Evolutionary conservation across 2,113 vertebrate species (phyloP).

Genomic region (Tetraodon nigroviridis): DNA sequence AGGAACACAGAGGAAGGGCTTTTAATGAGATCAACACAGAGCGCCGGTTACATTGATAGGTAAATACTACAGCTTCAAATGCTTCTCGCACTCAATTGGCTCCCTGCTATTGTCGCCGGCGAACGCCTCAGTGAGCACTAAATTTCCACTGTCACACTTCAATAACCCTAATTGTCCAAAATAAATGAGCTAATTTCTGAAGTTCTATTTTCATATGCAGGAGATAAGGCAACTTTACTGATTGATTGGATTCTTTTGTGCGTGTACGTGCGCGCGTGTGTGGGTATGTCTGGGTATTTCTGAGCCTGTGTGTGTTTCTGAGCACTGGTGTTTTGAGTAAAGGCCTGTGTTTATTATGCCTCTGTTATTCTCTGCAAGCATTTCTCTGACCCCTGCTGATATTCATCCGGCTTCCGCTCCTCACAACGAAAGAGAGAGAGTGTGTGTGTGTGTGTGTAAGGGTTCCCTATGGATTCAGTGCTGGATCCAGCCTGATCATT

Average conservation of each 20-base stretch:
- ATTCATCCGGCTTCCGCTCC: constrained; percentile 61
- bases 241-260: constrained; percentile 90
- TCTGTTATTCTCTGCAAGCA: constrained; percentile 64
- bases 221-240: constrained; percentile 88
- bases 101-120: constrained; percentile 80
- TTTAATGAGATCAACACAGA: constrained; percentile 88
- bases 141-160: constrained; percentile 99
- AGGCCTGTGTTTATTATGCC: constrained; percentile 69
- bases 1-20: constrained; percentile 71
- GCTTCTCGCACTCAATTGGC: constrained; percentile 83
- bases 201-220: constrained; percentile 89
- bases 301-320: constrained; percentile 53
- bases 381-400: constrained; percentile 70
- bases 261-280: constrained; percentile 16
- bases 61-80: constrained; percentile 94
- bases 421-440: constrained; percentile 32
- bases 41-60: constrained; percentile 90
- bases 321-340: constrained; percentile 73
- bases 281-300: constrained; percentile 23
- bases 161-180: constrained; percentile 99
- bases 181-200: constrained; percentile 99
- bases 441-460: constrained; percentile 25
- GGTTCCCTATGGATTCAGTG: constrained; percentile 61
- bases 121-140: constrained; percentile 83
- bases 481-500: constrained; percentile 65